Base-by-base conservation (phyloP, 2,113 vertebrate species). In the Illadopsis cleaveri region DNA sequence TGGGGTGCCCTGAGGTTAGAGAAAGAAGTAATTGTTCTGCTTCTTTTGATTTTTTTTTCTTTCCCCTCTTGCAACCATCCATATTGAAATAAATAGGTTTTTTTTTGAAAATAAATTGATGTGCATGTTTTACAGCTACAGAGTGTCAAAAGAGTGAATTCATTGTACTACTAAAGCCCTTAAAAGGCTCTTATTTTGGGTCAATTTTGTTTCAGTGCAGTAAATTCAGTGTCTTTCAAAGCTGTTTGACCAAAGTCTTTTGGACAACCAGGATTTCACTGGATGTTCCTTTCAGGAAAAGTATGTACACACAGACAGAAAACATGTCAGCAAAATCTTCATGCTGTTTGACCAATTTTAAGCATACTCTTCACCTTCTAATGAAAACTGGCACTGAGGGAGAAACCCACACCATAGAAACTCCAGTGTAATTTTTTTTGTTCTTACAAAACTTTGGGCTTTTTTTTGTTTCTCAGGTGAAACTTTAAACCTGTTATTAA, bases 281-380 rank as follows among this genome's bases (percentile, higher is more conserved):
- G 78, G 48, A 56, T 44, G 30, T 57, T 89, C 16, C 64, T 70
- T 68, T 75, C 18, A 68, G 76, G 89, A 54, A 14, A 54, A 66
- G 13, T 62, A 24, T 31, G 33, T 70, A 44, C 35, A 47, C 51
- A 64, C 9, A 51, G 35, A 47, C 69, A 84, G 69, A 71, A 87
- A 60, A 64, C 27, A 61, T 11, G 33, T 77, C 82, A 92, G 61
- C 38, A 70, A 89, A 86, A 80, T 88, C 69, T 89, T 89, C 16
- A 15, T 89, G n/a, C 38, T 82, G 23, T 82, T 65, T 82, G 75
- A 78, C 80, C 83, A 86, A 25, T 58, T 89, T 82, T 48, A 94
- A 82, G 75, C 79, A 90, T 83, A 80, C 35, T 64, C 27, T 90
- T 93, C 44, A 77, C 62, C 27, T 91, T 62, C 33, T 82, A 31